A percentile compares a stretch with the other conserved stretches of the same genome.
Evolutionary conservation across 2,797 vertebrate species (phyloP).

Genomic region (Lepidocolaptes lacrymiger): DNA sequence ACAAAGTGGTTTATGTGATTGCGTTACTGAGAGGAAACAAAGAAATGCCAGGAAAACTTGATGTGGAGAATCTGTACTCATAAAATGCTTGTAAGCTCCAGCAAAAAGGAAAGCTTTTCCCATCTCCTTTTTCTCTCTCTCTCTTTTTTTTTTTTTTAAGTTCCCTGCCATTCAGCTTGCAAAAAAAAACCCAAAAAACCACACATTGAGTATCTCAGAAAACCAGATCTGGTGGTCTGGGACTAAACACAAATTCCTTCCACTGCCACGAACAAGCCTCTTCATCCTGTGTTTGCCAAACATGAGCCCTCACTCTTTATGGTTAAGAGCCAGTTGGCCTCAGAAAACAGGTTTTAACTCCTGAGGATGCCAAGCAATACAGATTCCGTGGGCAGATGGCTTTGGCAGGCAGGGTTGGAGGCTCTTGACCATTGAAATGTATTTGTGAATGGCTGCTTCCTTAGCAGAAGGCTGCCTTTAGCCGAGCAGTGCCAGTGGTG

Average conservation of each 20-base stretch:
- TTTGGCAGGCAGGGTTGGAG: slow-evolving; percentile 37
- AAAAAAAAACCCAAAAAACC: background rate
- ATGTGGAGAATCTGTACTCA: slow-evolving; percentile 51
- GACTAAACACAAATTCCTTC: slow-evolving; percentile 1
- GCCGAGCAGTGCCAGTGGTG: background rate
- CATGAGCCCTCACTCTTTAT: slow-evolving; percentile 34
- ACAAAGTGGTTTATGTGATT: slow-evolving; percentile 14
- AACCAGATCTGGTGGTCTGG: background rate
- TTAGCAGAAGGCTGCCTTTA: background rate
- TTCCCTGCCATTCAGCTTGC: background rate
- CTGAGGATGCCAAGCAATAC: slow-evolving; percentile 53
- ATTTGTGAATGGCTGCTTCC: slow-evolving; percentile 66
- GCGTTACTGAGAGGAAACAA: slow-evolving; percentile 57
- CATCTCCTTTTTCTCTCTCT: background rate
- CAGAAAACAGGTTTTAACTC: slow-evolving; percentile 25
- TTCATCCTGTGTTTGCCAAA: background rate
- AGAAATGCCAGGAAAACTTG: slow-evolving; percentile 66
- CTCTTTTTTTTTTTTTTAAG: background rate
- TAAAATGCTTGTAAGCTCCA: slow-evolving; percentile 40
- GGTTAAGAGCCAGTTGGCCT: slow-evolving; percentile 67
- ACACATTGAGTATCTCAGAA: background rate
- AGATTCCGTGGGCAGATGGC: slow-evolving; percentile 27
- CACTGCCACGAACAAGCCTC: background rate
- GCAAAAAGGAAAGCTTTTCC: slow-evolving; percentile 53
- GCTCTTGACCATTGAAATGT: slow-evolving; percentile 36